phyloP scores from a whole-genome alignment of 2,888 invertebrate species.

The Andrena hattorfiana region DNA sequence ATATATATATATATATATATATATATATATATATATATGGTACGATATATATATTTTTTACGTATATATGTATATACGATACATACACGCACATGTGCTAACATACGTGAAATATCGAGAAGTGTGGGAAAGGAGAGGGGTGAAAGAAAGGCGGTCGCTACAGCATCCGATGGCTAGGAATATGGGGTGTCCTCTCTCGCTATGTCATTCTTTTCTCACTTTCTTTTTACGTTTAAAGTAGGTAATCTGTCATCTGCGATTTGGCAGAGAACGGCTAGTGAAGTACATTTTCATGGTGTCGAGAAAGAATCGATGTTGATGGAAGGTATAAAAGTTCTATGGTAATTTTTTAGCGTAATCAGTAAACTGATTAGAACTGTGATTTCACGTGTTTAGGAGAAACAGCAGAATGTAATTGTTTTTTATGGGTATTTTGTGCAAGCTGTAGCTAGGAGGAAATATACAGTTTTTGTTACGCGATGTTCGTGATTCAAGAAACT shows the following conservation, averaged over 20 bases:
- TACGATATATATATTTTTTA: conserved; percentile 35
- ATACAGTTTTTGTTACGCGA: not conserved
- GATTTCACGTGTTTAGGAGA: not conserved
- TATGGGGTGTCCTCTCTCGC: conserved; percentile 50
- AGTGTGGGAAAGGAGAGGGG: conserved; percentile 38
- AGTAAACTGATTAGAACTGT: not conserved
- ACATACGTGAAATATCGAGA: conserved; percentile 58
- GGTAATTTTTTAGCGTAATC: too few species aligned
- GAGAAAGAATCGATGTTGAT: too few species aligned
- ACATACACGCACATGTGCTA: conserved; percentile 50
- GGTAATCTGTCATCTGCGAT: not conserved
- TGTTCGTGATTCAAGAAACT: too few species aligned
- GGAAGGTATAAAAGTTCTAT: too few species aligned
- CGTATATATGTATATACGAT: conserved; percentile 32
- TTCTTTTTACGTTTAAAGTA: not conserved
- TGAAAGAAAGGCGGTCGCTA: conserved; percentile 12
- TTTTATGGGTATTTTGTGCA: too few species aligned
- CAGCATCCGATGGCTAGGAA: not conserved
- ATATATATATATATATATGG: conserved; percentile 36
- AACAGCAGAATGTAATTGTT: too few species aligned
- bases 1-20: conserved; percentile 59
- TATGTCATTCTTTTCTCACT: not conserved
- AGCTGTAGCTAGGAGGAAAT: too few species aligned
- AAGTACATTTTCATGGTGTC: too few species aligned
- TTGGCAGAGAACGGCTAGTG: not conserved